Conservation (phyloP, 2,113 vertebrate genomes). For the Patagioenas fasciata region DNA sequence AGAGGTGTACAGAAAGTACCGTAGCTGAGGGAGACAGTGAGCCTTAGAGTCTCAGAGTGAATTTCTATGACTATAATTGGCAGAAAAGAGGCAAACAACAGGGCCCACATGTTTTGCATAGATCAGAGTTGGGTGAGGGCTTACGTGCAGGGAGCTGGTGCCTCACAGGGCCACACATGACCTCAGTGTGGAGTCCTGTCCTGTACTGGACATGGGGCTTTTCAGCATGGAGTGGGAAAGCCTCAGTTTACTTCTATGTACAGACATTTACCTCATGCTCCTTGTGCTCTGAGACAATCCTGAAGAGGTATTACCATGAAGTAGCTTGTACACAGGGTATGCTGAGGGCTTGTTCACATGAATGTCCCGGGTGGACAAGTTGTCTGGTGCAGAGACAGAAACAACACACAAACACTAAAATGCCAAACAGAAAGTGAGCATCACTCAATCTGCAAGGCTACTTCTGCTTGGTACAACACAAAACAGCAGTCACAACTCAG, state of each 20-base stretch:
- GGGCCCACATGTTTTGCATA: not conserved
- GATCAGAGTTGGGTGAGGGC: not conserved
- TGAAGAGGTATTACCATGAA: not conserved
- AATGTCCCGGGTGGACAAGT: not conserved
- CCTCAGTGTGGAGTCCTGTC: not conserved
- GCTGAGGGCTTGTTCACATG: fast-evolving
- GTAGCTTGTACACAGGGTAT: not conserved
- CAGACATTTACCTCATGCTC: not conserved
- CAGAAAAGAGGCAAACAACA: not conserved
- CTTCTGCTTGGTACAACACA: not conserved
- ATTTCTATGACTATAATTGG: not conserved
- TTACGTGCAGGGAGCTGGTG: not conserved
- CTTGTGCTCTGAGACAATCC: not conserved
- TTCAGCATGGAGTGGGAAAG: fast-evolving
- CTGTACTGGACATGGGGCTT: not conserved
- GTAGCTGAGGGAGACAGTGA: not conserved
- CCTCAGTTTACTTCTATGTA: not conserved
- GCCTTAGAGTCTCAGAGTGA: not conserved
- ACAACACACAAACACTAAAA: not conserved
- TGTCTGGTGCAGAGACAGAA: not conserved
- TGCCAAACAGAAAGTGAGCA: not conserved
- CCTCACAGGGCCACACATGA: fast-evolving
- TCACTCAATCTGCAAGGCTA: not conserved
- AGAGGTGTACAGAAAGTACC: not conserved
- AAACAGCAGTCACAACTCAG: not conserved